phyloP scores from a whole-genome alignment of 2,888 invertebrate genomes.

The Caradrina clavipalpis region DNA sequence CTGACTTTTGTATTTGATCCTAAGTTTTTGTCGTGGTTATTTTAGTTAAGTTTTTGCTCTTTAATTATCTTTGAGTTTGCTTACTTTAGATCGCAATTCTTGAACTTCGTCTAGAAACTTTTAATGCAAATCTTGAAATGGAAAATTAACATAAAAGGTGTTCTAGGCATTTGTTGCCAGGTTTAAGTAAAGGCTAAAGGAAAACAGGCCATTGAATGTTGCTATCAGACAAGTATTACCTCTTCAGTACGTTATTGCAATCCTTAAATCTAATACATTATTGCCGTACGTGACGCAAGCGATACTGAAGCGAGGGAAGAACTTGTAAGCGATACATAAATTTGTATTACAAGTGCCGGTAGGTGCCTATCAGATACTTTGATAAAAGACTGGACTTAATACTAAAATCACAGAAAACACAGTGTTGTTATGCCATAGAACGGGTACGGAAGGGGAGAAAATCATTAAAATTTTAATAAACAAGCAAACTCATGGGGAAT shows the following conservation, averaged over 20 bases:
- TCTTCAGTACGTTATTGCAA: conserved; percentile 33
- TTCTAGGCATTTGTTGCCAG: conserved; percentile 23
- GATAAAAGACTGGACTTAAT: conserved; percentile 6
- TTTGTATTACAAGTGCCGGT: conserved; percentile 45
- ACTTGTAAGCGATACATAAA: conserved; percentile 32
- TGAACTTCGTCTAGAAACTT: conserved; percentile 14
- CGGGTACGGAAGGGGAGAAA: background rate
- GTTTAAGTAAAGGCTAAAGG: conserved; percentile 18
- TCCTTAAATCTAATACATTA: conserved; percentile 55
- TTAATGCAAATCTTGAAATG: conserved; percentile 27
- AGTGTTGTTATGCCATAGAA: background rate
- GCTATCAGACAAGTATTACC: conserved; percentile 35
- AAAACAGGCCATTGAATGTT: conserved; percentile 19
- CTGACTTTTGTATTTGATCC: conserved; percentile 20
- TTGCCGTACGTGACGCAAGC: conserved; percentile 26
- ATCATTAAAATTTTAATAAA: conserved; percentile 36
- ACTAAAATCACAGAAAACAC: conserved; percentile 13
- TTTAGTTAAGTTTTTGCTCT: conserved; percentile 18
- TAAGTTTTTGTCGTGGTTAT: conserved; percentile 13
- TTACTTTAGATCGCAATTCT: conserved; percentile 5
- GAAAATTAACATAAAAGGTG: conserved; percentile 24
- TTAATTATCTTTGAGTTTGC: conserved; percentile 9
- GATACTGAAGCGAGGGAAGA: conserved; percentile 27
- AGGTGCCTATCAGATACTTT: background rate
- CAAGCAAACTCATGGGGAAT: conserved; percentile 22